Conservation (phyloP, 2,797 vertebrate genomes). For the Neolamprologus multifasciatus region DNA sequence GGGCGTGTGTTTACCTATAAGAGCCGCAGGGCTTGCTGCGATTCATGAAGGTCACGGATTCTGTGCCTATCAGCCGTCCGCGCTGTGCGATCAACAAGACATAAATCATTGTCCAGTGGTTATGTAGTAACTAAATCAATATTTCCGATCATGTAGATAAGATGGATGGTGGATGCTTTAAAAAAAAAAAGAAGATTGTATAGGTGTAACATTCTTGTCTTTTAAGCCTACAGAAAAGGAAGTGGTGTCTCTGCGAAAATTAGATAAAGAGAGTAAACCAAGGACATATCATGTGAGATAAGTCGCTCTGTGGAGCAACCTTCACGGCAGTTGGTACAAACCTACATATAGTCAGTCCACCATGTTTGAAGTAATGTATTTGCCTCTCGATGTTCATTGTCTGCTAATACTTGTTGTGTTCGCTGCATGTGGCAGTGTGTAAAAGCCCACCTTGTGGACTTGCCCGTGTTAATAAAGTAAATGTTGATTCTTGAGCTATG, state of each 20-base stretch:
- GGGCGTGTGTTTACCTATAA: conserved; percentile 56
- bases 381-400: neutral
- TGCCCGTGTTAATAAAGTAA: neutral
- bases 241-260: conserved; percentile 39
- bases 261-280: conserved; percentile 44
- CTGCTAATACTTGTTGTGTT: neutral
- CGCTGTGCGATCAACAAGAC: conserved; percentile 19
- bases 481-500: neutral
- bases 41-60: conserved; percentile 53
- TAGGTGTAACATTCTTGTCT: neutral
- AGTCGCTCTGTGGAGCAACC: conserved; percentile 1
- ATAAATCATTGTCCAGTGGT: conserved; percentile 46
- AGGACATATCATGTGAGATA: conserved; percentile 26
- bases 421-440: neutral
- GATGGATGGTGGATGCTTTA: conserved; percentile 34
- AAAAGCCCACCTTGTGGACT: neutral
- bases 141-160: conserved; percentile 49
- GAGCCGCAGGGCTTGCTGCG: conserved; percentile 23
- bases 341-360: conserved; percentile 15
- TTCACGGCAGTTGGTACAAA: conserved; percentile 37
- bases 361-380: neutral
- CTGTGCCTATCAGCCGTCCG: conserved; percentile 14
- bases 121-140: conserved; percentile 51
- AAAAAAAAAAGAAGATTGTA: conserved; percentile 17
- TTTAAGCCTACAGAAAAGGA: conserved; percentile 32